A percentile compares a stretch with the other conserved stretches of the same genome.
Evolutionary conservation across 2,888 invertebrate genomes (phyloP).

Genomic region (Microplitis deprimator): DNA sequence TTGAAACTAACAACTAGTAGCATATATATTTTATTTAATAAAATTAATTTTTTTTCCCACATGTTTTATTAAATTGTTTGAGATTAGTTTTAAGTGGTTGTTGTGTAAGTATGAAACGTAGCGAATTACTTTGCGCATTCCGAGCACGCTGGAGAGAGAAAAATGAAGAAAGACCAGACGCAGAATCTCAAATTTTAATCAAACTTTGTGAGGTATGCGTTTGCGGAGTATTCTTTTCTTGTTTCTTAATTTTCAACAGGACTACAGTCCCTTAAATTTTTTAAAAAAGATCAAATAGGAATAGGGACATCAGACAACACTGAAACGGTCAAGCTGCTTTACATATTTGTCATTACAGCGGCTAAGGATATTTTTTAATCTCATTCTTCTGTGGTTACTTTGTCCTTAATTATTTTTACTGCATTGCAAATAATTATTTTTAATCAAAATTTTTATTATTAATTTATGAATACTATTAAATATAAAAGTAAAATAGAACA

Average conservation of each 20-base stretch:
- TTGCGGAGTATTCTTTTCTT: conserved; percentile 24
- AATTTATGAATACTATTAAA: conserved; percentile 55
- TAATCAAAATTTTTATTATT: background rate
- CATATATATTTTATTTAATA: background rate
- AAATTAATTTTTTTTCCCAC: background rate
- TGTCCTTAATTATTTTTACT: background rate
- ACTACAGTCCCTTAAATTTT: no score
- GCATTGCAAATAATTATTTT: background rate
- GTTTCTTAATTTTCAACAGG: conserved; percentile 13
- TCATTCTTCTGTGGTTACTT: conserved; percentile 6
- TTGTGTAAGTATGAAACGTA: conserved; percentile 17
- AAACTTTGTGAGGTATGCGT: conserved; percentile 47
- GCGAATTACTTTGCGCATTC: conserved; percentile 34
- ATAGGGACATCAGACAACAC: conserved; percentile 17
- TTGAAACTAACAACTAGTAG: conserved; percentile 44
- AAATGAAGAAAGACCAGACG: conserved; percentile 18
- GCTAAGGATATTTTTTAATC: background rate
- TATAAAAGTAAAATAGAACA: background rate
- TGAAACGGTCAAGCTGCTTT: conserved; percentile 55
- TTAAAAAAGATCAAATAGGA: no score
- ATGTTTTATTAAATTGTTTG: background rate
- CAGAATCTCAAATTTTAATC: conserved; percentile 55
- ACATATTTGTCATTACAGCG: conserved; percentile 52
- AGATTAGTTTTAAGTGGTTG: background rate
- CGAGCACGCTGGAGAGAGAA: conserved; percentile 9